Percentiles rank a stretch among this genome's conserved stretches.
Conservation (phyloP, 2,113 vertebrate species). For the Brachypteracias leptosomus region DNA sequence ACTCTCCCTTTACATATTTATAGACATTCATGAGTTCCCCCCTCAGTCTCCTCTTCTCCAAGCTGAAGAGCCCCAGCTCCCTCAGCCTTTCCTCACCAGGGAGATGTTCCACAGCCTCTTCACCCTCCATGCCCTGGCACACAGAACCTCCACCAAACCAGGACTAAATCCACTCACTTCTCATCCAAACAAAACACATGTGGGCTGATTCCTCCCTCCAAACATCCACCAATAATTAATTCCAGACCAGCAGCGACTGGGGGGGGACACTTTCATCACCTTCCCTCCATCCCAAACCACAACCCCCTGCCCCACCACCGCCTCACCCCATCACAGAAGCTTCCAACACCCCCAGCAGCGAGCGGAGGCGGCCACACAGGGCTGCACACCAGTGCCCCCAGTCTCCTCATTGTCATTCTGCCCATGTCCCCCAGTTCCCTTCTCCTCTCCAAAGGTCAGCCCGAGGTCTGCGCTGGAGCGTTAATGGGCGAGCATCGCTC, state of each 20-base stretch:
- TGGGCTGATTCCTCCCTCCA: neutral
- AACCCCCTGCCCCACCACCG: accelerated
- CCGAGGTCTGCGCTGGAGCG: constrained; percentile 57
- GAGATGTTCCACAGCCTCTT: too few species aligned
- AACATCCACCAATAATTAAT: neutral
- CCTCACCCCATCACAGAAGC: too few species aligned
- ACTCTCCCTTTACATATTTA: too few species aligned
- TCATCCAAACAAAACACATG: neutral
- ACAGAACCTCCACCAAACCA: neutral
- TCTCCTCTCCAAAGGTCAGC: constrained; percentile 72
- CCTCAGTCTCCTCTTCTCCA: too few species aligned
- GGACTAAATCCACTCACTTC: neutral
- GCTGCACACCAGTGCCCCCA: neutral
- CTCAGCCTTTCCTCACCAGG: too few species aligned
- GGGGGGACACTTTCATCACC: neutral
- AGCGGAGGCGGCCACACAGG: neutral
- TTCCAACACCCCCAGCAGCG: too few species aligned
- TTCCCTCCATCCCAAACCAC: neutral
- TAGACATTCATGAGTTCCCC: too few species aligned
- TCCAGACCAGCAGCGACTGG: neutral
- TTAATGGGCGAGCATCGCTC: constrained; percentile 68
- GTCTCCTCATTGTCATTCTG: constrained; percentile 76
- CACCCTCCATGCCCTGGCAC: neutral
- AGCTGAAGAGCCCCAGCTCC: too few species aligned
- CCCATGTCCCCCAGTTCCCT: constrained; percentile 34